Conservation (phyloP, 2,888 invertebrate genomes). For the Eustalomyia histrio region DNA sequence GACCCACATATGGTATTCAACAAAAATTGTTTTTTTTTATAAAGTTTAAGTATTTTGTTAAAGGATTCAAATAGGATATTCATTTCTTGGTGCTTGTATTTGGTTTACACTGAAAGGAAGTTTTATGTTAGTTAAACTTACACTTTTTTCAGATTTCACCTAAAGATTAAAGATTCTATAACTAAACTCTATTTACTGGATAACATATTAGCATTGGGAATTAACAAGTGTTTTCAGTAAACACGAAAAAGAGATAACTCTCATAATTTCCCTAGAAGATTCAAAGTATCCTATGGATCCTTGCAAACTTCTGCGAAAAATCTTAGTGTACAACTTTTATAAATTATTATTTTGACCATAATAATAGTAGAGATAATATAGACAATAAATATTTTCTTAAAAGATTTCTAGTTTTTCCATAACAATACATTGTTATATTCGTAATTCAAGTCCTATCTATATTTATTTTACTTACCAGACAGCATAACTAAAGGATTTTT, state of each 20-base stretch:
- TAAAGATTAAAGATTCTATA: no score
- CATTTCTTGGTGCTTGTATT: conserved; percentile 5
- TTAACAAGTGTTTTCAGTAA: no score
- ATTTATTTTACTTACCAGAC: not conserved
- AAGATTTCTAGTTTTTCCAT: conserved; percentile 20
- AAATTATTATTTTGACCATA: conserved; percentile 10
- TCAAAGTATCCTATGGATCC: no score
- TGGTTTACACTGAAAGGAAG: not conserved
- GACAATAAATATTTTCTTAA: conserved; percentile 20
- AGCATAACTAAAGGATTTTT: conserved; percentile 10
- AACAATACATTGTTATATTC: conserved; percentile 24
- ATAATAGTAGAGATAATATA: conserved; percentile 11
- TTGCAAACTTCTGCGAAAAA: no score
- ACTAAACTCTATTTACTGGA: no score
- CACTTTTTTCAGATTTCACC: no score
- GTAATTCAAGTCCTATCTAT: conserved; percentile 35
- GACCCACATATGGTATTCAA: no score
- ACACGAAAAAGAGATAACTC: no score
- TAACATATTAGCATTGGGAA: no score
- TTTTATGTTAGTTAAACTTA: not conserved
- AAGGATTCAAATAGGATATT: conserved; percentile 1
- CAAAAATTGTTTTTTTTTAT: conserved; percentile 8
- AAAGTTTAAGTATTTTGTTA: conserved; percentile 21
- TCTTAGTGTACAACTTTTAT: not conserved
- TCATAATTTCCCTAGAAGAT: no score